Base-by-base conservation (phyloP, 2,888 invertebrate species). In the Craniophora ligustri region DNA sequence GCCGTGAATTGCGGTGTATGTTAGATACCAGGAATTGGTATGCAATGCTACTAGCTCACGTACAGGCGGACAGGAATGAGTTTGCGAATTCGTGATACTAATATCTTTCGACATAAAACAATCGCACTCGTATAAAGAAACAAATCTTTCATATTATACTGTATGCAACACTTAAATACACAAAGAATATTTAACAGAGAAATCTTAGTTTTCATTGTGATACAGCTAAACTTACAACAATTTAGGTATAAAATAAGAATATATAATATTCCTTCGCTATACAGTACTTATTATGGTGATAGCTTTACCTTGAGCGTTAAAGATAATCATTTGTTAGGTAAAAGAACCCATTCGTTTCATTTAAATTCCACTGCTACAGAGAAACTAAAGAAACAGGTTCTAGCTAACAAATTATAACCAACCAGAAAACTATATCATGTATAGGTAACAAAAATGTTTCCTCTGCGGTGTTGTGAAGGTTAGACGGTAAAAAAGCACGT, bases 1-100 rank as follows among this genome's bases (percentile, higher is more conserved):
- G 38, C 31, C 53, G 40, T 39, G 61, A 48, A 41, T 51, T 38
- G 38, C 44, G 47, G 47, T 59, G 48, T 59, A 39, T 61, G 62
- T 40, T 69, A n/a, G 69, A 60, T 45, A 74, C 66, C 50, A 44
- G 62, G 42, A 44, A 84, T 84, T 86, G 74, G 69, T 83, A 84
- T 85, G 84, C 84, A 85, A 85, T 81, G 73, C 68, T 57, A 42
- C 39, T 62, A 70, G 46, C 36, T 61, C 63, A 46, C 42, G 40
- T 39, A 66, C 28, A 54, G 54, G 34, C 47, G 19, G 14, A 23
- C 44, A 21, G 16, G 11, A 56, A 64, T 47, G 35, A 59, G 56
- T 62, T 68, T 65, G 41, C 45, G 44, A 42, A 58, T 64, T 64
- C 51, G 35, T 53, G 54, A 59, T 45, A 36, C 23, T 53, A 54